Percentiles rank a stretch among this genome's conserved stretches.
phyloP scores from a whole-genome alignment of 2,113 vertebrate genomes.

The Ailuropoda melanoleuca region DNA sequence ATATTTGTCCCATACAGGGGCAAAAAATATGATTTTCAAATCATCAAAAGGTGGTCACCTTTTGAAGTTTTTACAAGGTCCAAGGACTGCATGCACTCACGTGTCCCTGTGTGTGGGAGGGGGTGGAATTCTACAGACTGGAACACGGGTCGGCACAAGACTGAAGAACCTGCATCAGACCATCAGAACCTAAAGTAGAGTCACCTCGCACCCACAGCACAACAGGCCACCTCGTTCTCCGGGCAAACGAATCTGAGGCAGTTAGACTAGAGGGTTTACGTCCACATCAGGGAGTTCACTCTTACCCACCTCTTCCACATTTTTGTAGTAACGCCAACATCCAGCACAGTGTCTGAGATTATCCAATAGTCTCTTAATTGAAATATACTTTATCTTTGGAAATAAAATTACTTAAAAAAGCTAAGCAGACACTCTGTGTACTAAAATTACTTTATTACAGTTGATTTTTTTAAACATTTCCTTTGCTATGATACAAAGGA shows the following conservation, averaged over 20 bases:
- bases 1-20: background rate
- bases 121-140: background rate
- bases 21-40: constrained; percentile 22
- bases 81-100: background rate
- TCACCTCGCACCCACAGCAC: background rate
- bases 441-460: constrained; percentile 99
- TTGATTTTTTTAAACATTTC: constrained; percentile 97
- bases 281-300: background rate
- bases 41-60: background rate
- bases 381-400: constrained; percentile 9
- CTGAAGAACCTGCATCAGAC: background rate
- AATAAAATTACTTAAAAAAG: constrained; percentile 63
- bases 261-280: background rate
- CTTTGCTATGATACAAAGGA: constrained; percentile 97
- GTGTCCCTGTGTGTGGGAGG: background rate
- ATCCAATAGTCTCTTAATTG: background rate
- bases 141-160: background rate
- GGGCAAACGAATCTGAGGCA: background rate
- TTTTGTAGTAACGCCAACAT: background rate
- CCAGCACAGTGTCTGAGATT: background rate
- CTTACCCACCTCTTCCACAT: background rate
- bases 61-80: background rate
- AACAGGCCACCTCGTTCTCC: background rate
- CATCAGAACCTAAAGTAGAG: background rate
- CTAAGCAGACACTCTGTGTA: constrained; percentile 85